Percentiles rank a stretch among this genome's conserved stretches.
Conservation (phyloP, 2,113 vertebrate species). For the Paracanthobrama guichenoti region DNA sequence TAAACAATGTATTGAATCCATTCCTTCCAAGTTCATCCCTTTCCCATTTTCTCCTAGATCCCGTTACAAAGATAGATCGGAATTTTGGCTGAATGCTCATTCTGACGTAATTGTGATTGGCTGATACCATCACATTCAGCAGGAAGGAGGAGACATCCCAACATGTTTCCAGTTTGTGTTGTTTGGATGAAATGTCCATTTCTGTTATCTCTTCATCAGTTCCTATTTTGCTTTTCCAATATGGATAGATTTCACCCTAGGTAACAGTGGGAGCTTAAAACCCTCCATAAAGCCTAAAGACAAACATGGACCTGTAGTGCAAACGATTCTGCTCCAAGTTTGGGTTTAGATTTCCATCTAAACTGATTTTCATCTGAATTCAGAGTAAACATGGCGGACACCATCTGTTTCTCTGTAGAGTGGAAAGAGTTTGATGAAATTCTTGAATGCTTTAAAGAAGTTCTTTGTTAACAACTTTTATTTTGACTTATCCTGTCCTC, state of each 20-base stretch:
- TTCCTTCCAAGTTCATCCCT: constrained; percentile 33
- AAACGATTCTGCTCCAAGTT: constrained; percentile 61
- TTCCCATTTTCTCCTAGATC: constrained; percentile 40
- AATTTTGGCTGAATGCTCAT: constrained; percentile 47
- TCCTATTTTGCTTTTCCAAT: constrained; percentile 69
- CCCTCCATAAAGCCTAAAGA: constrained; percentile 62
- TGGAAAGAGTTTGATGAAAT: constrained; percentile 58
- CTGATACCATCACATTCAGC: constrained; percentile 63
- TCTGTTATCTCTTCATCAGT: constrained; percentile 65
- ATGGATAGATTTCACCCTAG: constrained; percentile 67
- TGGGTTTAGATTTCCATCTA: constrained; percentile 66
- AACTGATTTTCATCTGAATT: constrained; percentile 70
- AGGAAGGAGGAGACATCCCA: constrained; percentile 60
- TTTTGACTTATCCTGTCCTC: constrained; percentile 53
- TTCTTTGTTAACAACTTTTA: constrained; percentile 47
- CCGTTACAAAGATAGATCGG: constrained; percentile 48
- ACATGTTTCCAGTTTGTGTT: constrained; percentile 69
- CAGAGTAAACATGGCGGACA: constrained; percentile 68
- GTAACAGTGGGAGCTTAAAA: constrained; percentile 66
- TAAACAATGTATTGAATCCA: constrained; percentile 6
- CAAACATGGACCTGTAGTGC: constrained; percentile 60
- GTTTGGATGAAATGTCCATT: constrained; percentile 65
- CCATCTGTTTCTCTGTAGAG: constrained; percentile 59
- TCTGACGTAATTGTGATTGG: constrained; percentile 53
- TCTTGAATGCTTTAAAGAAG: constrained; percentile 56